Conservation (phyloP, 2,113 vertebrate species). For the Lamprotornis superbus region DNA sequence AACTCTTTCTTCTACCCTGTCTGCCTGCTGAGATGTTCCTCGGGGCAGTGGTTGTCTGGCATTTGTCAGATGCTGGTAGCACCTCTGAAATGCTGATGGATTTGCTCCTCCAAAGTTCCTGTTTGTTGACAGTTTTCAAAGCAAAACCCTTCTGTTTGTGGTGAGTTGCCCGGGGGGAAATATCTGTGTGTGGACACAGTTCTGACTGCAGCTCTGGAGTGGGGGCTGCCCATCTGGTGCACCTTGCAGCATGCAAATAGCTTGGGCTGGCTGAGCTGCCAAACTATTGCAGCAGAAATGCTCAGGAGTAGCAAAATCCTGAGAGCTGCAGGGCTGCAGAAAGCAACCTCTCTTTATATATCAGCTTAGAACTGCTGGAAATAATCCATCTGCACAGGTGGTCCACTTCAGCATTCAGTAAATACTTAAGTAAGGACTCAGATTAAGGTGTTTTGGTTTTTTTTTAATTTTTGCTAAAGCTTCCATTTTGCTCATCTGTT, state of each 20-base stretch:
- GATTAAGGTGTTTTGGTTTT: not conserved
- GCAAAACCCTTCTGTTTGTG: not conserved
- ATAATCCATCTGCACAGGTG: not conserved
- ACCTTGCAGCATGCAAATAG: not conserved
- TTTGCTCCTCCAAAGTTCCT: not conserved
- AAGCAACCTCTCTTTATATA: not conserved
- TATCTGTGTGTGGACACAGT: not conserved
- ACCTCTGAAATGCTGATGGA: not conserved
- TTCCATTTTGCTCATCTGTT: not conserved
- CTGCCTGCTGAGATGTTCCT: not conserved
- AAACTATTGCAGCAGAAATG: not conserved
- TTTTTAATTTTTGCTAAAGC: not conserved
- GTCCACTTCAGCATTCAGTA: not conserved
- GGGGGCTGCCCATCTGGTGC: not conserved
- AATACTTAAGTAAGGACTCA: not conserved
- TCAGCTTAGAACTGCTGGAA: not conserved
- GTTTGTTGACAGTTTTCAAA: not conserved
- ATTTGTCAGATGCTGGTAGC: not conserved
- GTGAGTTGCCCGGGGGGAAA: not conserved
- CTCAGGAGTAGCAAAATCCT: not conserved
- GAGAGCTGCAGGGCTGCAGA: not conserved
- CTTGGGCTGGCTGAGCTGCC: not conserved
- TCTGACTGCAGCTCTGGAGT: not conserved
- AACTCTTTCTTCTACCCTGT: not conserved
- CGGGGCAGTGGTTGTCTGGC: rapidly evolving